A percentile compares a stretch with the other conserved stretches of the same genome.
These are phyloP conservation scores for Caenorhabditis sp. DNA, from an alignment of 2,888 invertebrate species.

Conservation along the genomic window DNA sequence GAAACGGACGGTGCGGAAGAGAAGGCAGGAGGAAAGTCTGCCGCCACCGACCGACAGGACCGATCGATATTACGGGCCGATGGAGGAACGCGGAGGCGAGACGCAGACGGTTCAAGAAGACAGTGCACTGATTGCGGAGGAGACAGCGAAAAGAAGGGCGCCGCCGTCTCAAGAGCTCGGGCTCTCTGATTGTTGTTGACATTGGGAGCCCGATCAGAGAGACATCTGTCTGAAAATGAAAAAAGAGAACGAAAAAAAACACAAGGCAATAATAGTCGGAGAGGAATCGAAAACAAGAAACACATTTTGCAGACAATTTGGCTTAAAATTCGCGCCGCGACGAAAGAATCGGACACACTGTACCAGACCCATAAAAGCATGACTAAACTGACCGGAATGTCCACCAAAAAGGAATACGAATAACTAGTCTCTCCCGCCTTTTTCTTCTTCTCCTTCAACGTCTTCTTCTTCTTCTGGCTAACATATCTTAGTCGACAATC, in stretches of 20 bases:
- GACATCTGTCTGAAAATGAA: too few species aligned
- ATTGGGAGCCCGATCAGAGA: not conserved
- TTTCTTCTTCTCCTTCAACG: not conserved
- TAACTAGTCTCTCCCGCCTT: constrained; percentile 23
- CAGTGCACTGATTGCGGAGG: constrained; percentile 24
- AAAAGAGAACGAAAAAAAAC: too few species aligned
- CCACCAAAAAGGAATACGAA: not conserved
- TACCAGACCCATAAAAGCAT: constrained; percentile 31
- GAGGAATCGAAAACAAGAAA: too few species aligned
- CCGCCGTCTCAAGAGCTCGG: not conserved
- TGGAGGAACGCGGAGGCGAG: constrained; percentile 24
- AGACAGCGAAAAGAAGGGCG: too few species aligned
- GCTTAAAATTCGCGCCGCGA: too few species aligned
- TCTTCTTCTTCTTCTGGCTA: not conserved
- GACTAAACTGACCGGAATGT: constrained; percentile 27
- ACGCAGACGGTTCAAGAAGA: constrained; percentile 16
- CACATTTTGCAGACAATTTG: too few species aligned
- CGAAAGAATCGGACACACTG: too few species aligned
- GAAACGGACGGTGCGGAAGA: constrained; percentile 37
- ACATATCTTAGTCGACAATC: constrained; percentile 22
- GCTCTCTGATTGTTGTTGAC: not conserved
- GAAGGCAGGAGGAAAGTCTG: not conserved
- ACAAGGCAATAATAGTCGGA: too few species aligned
- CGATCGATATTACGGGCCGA: constrained; percentile 37
- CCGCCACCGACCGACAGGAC: constrained; percentile 12